Evolutionary conservation across 2,888 invertebrate genomes (phyloP).

Genomic region (Ormia ochracea): DNA sequence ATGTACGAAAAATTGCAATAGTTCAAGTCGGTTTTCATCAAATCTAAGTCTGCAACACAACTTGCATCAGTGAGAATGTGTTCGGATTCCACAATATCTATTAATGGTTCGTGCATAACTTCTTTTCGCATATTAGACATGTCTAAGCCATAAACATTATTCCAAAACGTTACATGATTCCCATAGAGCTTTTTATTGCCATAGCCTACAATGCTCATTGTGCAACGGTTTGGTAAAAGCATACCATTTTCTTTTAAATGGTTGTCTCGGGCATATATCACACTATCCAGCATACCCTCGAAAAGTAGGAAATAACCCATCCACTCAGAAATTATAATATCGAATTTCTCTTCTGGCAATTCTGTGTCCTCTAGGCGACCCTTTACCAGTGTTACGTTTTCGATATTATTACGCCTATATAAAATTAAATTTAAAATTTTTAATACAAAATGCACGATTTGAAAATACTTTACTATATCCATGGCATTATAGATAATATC

Average conservation of each 20-base stretch:
- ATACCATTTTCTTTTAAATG: conserved; percentile 86
- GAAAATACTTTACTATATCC: conserved; percentile 88
- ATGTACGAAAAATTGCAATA: conserved; percentile 85
- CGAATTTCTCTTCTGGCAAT: conserved; percentile 85
- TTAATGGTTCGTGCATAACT: conserved; percentile 86
- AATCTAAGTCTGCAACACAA: conserved; percentile 84
- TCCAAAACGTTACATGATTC: conserved; percentile 90
- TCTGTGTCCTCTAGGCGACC: conserved; percentile 90
- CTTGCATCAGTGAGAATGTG: conserved; percentile 83
- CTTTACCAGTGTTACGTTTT: conserved; percentile 86
- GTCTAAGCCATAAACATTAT: conserved; percentile 94
- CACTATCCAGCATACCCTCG: conserved; percentile 97
- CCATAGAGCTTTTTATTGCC: conserved; percentile 86
- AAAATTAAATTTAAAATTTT: conserved; percentile 10
- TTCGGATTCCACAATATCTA: conserved; percentile 81
- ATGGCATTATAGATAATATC: conserved; percentile 96
- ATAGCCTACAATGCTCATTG: conserved; percentile 87
- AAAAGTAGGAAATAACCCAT: conserved; percentile 98
- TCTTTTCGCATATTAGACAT: conserved; percentile 94
- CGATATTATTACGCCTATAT: conserved; percentile 74
- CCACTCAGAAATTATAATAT: conserved; percentile 97
- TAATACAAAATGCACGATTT: not conserved
- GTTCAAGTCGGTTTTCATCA: conserved; percentile 84
- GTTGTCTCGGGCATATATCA: conserved; percentile 91
- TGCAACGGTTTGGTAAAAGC: conserved; percentile 90